These are phyloP conservation scores for Pardalotus punctatus DNA, from an alignment of 2,113 vertebrate genomes.

Conservation along the genomic window DNA sequence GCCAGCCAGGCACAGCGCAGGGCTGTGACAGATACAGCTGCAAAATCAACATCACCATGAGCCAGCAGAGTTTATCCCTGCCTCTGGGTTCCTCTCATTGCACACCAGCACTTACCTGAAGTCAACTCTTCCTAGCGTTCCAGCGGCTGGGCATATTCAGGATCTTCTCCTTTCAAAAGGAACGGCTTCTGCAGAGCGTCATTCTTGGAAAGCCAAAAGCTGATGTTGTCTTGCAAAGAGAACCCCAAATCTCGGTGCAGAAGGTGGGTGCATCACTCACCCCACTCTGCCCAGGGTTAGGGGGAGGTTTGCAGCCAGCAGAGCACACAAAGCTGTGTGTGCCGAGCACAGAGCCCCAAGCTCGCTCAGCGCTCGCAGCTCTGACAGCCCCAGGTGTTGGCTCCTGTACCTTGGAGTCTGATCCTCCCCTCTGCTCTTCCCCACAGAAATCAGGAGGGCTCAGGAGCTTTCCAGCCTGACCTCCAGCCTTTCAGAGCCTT, in stretches of 20 bases:
- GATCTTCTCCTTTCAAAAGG: background rate
- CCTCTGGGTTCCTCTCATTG: accelerated
- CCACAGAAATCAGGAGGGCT: background rate
- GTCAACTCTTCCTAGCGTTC: background rate
- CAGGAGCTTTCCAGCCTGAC: background rate
- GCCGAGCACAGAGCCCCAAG: accelerated
- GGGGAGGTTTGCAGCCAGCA: background rate
- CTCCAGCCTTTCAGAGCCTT: background rate
- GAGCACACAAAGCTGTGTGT: background rate
- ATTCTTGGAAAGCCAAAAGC: background rate
- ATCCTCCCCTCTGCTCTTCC: background rate
- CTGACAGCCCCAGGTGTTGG: accelerated
- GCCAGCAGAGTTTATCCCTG: background rate
- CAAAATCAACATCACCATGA: accelerated
- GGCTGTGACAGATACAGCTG: background rate
- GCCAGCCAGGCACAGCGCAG: background rate
- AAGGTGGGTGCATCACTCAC: background rate
- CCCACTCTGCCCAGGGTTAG: accelerated
- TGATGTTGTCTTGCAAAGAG: accelerated
- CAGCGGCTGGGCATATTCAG: background rate
- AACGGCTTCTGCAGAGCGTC: background rate
- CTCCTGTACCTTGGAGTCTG: background rate
- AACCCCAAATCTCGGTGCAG: background rate
- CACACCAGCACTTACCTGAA: background rate
- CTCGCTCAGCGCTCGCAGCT: background rate